phyloP scores from a whole-genome alignment of 2,797 vertebrate species.

The Mycteria americana region DNA sequence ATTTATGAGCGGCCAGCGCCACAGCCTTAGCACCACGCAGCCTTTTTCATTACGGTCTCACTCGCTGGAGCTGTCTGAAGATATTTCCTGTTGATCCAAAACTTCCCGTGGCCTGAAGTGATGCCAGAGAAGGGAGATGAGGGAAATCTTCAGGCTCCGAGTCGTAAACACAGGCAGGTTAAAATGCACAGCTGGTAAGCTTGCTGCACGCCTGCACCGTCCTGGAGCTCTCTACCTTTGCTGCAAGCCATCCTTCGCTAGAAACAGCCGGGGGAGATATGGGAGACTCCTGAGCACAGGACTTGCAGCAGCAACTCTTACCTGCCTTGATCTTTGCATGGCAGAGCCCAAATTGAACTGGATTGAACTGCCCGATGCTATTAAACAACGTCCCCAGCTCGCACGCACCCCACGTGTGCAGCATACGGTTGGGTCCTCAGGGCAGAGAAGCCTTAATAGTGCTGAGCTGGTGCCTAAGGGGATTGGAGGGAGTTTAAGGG shows the following conservation, averaged over 20 bases:
- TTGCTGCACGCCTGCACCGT: not conserved
- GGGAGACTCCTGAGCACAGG: not conserved
- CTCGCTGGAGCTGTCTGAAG: not conserved
- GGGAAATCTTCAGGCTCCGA: not conserved
- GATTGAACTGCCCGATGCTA: not conserved
- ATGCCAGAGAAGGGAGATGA: not conserved
- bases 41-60: not conserved
- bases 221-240: not conserved
- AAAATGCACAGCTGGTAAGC: not conserved
- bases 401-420: fast-evolving
- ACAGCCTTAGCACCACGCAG: not conserved
- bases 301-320: not conserved
- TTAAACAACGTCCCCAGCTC: not conserved
- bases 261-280: fast-evolving
- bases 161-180: not conserved
- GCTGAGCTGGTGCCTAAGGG: not conserved
- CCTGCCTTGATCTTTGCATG: not conserved
- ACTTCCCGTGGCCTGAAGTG: not conserved
- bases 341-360: not conserved
- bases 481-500: not conserved
- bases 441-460: not conserved
- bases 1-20: not conserved
- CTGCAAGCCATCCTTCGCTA: not conserved
- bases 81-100: not conserved
- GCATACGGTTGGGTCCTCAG: not conserved